Base-by-base conservation (phyloP, 2,113 vertebrate genomes). In the Galeopterus variegatus region DNA sequence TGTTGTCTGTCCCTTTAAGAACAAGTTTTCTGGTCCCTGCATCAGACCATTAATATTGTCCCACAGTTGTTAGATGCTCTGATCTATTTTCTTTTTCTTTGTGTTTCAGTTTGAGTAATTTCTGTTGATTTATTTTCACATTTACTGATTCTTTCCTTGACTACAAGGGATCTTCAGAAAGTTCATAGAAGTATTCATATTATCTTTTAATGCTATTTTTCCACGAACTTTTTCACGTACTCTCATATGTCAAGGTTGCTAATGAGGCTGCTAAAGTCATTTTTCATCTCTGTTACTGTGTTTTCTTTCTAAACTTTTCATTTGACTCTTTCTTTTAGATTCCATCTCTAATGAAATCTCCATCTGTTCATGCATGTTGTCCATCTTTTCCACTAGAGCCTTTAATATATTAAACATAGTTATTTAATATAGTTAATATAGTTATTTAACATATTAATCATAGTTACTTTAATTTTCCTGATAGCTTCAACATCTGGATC, bases 371-470 rank as follows among this genome's bases (percentile, higher is more conserved):
- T 54, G 23, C 31, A 54, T 52, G 69, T 73, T 93, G 36, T 45
- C 54, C 56, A 26, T 76, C n/a, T 93, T 94, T 84, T 92, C 79
- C 33, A 60, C 48, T 52, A 19, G 18, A 83, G 19, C 23, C 69
- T 95, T 81, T 96, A 85, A 69, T 92, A 41, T 86, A 31, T 81
- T 90, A 92, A 77, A 82, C 19, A 64, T 33, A 90, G 52, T 91
- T 72, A 81, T 70, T 92, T 88, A 41, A 41, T 41, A 41, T 41
- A 41, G 3, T 41, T 41, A 41, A 41, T 41, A 41, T 41, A 41
- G 41, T 41, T 41, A 41, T 95, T 81, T 96, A 85, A 69, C 88
- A 41, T 86, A 31, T 81, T 90, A 92, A 77, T 86, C 19, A 64
- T 33, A 90, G 52, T 91, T 72, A 81, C 64, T 92, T 88, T 67